These are phyloP conservation scores for Augochlorella aurata DNA, from an alignment of 2,888 invertebrate genomes.

Conservation along the genomic window DNA sequence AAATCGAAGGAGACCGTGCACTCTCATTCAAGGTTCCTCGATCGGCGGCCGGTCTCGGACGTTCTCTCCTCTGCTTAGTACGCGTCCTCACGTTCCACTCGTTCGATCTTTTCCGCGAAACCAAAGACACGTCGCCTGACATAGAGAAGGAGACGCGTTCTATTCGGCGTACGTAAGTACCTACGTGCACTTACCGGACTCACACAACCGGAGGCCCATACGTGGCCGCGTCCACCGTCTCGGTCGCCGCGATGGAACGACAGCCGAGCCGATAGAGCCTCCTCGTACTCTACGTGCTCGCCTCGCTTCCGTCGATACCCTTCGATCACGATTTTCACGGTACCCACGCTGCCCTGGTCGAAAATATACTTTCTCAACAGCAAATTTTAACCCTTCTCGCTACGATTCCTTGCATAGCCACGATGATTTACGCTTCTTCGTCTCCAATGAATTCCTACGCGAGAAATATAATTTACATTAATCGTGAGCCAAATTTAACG, in stretches of 20 bases:
- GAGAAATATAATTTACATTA: too few relatives aligned
- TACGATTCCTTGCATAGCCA: too few relatives aligned
- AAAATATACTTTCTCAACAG: neutral
- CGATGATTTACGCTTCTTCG: too few relatives aligned
- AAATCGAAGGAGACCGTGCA: constrained; percentile 49
- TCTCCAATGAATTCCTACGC: too few relatives aligned
- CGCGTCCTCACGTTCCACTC: constrained; percentile 78
- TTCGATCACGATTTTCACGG: constrained; percentile 37
- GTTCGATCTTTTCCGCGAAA: constrained; percentile 79
- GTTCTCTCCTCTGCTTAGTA: constrained; percentile 64
- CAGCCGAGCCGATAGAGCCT: constrained; percentile 46
- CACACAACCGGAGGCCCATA: constrained; percentile 16
- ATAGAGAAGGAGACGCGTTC: constrained; percentile 67
- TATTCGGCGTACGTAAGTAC: constrained; percentile 73
- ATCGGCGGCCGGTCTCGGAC: constrained; percentile 22
- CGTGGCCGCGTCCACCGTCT: constrained; percentile 35
- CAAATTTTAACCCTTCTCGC: neutral
- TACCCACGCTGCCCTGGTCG: neutral
- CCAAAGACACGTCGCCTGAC: constrained; percentile 72
- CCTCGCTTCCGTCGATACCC: constrained; percentile 50
- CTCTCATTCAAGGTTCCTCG: constrained; percentile 58
- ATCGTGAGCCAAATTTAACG: too few relatives aligned
- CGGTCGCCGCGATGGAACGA: constrained; percentile 46
- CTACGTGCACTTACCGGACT: constrained; percentile 56
- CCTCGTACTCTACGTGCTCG: constrained; percentile 54